Conservation (phyloP, 1,140 invertebrate genomes). For the Polypedilum pembai region DNA sequence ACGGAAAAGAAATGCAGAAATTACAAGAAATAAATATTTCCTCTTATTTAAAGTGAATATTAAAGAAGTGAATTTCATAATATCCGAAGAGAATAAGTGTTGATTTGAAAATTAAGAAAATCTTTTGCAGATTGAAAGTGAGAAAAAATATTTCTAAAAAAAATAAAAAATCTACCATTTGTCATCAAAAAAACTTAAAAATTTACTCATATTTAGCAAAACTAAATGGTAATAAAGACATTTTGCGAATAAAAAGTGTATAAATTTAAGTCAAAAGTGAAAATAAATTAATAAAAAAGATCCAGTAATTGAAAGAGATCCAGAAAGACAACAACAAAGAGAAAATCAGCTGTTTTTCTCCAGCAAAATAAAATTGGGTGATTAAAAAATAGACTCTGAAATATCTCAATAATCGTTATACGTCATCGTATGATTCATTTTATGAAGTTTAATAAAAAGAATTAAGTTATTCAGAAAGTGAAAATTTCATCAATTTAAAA, state of each 20-base stretch:
- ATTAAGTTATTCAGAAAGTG: neutral
- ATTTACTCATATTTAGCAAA: no score
- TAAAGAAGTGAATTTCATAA: no score
- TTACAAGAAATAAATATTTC: no score
- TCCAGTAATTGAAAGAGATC: neutral
- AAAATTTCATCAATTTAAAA: neutral
- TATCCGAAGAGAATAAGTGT: no score
- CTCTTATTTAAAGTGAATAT: no score
- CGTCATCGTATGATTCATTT: neutral
- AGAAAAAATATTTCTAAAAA: no score
- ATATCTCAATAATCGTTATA: neutral
- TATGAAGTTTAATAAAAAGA: neutral
- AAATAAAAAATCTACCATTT: no score
- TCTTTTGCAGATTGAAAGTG: no score
- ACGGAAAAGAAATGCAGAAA: no score
- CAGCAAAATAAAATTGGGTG: neutral
- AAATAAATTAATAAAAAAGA: neutral
- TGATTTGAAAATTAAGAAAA: no score
- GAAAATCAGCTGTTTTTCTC: neutral
- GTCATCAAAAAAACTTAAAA: no score
- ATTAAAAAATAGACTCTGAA: neutral
- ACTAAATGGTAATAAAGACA: no score
- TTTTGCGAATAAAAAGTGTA: neutral
- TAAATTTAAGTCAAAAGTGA: neutral
- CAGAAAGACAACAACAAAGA: constrained; percentile 12